phyloP scores from a whole-genome alignment of 2,797 vertebrate genomes.

The Hoplostethus atlanticus region DNA sequence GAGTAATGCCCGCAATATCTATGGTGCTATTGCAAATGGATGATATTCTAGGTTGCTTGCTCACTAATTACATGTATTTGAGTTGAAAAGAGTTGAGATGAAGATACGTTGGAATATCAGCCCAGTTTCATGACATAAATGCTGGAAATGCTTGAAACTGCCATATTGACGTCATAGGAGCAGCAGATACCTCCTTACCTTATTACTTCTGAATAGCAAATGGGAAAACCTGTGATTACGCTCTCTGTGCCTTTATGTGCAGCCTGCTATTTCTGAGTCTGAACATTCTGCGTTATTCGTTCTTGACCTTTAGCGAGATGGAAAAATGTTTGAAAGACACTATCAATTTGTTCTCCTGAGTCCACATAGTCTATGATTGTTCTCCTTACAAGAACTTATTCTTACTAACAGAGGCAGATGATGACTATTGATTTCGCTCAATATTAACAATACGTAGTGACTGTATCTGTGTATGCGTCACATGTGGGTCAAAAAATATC shows the following conservation, averaged over 20 bases:
- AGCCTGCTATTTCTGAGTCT: neutral
- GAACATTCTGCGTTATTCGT: neutral
- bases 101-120: constrained; percentile 8
- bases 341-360: neutral
- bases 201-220: constrained; percentile 23
- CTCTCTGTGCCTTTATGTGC: neutral
- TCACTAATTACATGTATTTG: neutral
- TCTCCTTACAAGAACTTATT: neutral
- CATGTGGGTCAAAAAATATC: neutral
- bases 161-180: constrained; percentile 15
- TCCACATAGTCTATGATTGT: neutral
- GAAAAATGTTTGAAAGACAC: constrained; percentile 14
- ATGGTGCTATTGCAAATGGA: too few species aligned
- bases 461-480: neutral
- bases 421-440: neutral
- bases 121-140: constrained; percentile 7
- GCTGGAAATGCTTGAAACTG: neutral
- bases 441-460: neutral
- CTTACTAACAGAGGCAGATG: neutral
- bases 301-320: constrained; percentile 24
- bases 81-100: neutral
- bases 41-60: neutral
- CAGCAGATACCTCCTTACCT: constrained; percentile 17
- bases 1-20: too few species aligned
- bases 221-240: neutral